Evolutionary conservation across 2,113 vertebrate species (phyloP), one percentile per base, ranked within the genome.

Genomic region (Muntiacus reevesi): DNA sequence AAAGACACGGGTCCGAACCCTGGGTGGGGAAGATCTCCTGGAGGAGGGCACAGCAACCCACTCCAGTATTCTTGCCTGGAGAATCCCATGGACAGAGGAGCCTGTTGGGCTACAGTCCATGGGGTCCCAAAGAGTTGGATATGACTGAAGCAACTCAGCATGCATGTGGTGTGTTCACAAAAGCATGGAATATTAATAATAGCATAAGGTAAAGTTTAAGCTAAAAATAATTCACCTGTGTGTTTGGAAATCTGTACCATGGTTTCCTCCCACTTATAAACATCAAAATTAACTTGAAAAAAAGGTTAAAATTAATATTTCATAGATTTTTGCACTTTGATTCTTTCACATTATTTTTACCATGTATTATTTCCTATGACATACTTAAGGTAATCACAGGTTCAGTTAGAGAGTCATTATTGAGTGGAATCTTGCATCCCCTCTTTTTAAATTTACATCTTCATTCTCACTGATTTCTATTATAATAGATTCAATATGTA

Each of bases 391-490:
- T 43, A 76, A 78, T 17, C 50, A 81, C 47, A 52, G 78, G 81
- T 67, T 94, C 25, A 87, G 43, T 64, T 50, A 88, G 2, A 97
- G 16, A 92, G 50, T 27, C 27, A 36, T 82, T 87, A 81, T 40
- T 94, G 87, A 47, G 82, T 82, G 43, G 86, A 96, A 97, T 28
- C 45, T 84, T 95, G 85, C 28, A 55, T 57, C 85, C 59, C 52
- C 54, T 91, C 85, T 92, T 83, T 82, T 91, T 78, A 64, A 94
- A 54, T 67, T 1, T 87, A 5, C n/a, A 78, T 59, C 25, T 89
- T 57, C 71, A 92, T 43, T 78, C 19, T 89, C 52, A 93, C 10
- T 91, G 30, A 79, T 50, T 40, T 87, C 27, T 82, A 43, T 30
- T 76, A 30, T n/a, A 92, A 92, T 54, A 64, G 12, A 74, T 11